Base-by-base conservation (phyloP, 2,888 invertebrate species). In the Synergus itoensis region DNA sequence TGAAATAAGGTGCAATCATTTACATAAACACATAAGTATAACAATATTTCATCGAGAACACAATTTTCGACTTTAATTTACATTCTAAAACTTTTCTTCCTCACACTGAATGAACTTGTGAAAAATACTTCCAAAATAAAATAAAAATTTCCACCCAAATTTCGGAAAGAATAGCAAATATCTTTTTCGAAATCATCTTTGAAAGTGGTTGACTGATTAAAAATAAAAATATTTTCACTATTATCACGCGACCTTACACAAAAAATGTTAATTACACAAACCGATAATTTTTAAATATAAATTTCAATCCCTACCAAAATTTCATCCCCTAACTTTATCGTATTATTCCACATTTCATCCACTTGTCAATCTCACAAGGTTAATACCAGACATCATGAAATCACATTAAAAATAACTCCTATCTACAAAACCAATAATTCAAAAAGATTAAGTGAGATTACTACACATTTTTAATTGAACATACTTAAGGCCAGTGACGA, bases 401-500 rank as follows among this genome's bases (percentile, higher is more conserved):
- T 40, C 64, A 65, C 40, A 18, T 40, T 40, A 43, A 43, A 43
- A 41, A 65, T 18, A 18, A 16, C 64, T 40, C 9, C 40, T 40
- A 11, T 40, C n/a, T n/a, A 41, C 41, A 1, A 65, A 41, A 65
- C 9, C 2, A 65, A 18, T n/a, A 65, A 65, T 41, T 40, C 21
- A 5, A 28, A 62, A 62, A 57, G n/a, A 65, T 41, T 18, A 18
- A 40, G 5, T 11, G 11, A 11, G 5, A 41, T 43, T 18, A 65
- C 41, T 5, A 43, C n/a, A 43, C 65, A 41, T n/a, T 65, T 65
- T 65, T 16, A 36, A 65, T 18, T 41, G 18, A 65, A 65, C 41
- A 65, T 65, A 65, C 65, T 65, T 41, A 41, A 65, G 18, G n/a
- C 14, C 11, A 41, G 65, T n/a, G 18, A 12, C n/a, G 36, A 64